Conservation (phyloP, 2,888 invertebrate species). For the Chalcis sispes region DNA sequence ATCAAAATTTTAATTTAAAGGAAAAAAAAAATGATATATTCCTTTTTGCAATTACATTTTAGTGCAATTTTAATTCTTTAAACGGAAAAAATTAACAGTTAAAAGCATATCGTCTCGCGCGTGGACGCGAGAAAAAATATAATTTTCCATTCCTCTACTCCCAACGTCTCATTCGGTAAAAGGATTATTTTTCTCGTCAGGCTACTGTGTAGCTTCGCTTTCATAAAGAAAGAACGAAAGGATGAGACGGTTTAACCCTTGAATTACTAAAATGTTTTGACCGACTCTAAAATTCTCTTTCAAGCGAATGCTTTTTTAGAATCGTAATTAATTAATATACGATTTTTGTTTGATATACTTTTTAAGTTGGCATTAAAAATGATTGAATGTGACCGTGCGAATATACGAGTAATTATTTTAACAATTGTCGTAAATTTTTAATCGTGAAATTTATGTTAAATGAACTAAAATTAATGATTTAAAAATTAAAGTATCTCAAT, state of each 20-base stretch:
- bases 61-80: no score
- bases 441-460: no score
- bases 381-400: no score
- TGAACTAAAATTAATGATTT: no score
- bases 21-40: neutral
- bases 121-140: constrained; percentile 21
- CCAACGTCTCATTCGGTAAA: constrained; percentile 30
- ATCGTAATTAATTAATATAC: constrained; percentile 20
- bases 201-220: constrained; percentile 28
- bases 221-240: constrained; percentile 21
- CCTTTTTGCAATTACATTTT: no score
- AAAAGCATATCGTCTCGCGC: neutral
- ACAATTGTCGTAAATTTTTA: no score
- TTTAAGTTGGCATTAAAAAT: no score
- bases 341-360: constrained; percentile 25
- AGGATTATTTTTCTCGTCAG: constrained; percentile 49
- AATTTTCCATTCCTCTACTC: constrained; percentile 50
- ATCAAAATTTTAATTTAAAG: no score
- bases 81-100: neutral
- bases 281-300: constrained; percentile 17
- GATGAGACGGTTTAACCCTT: neutral
- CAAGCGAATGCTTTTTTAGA: neutral
- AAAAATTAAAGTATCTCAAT: no score
- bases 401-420: no score
- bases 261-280: neutral